These are phyloP conservation scores for Blera fallax DNA, from an alignment of 2,888 invertebrate species.

Conservation along the genomic window DNA sequence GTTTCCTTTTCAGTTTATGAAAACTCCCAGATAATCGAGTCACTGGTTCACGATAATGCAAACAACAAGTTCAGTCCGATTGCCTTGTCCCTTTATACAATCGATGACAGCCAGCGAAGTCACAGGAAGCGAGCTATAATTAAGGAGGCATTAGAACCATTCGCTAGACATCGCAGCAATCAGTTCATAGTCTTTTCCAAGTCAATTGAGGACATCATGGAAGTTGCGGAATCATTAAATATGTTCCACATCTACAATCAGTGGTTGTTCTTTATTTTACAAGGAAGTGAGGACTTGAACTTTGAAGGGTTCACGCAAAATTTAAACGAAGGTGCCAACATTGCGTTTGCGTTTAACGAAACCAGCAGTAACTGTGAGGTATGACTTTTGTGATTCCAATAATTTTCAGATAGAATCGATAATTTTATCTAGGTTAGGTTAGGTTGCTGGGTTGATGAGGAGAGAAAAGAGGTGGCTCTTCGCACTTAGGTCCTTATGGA, in stretches of 20 bases:
- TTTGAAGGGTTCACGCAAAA: slow-evolving; percentile 84
- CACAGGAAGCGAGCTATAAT: slow-evolving; percentile 77
- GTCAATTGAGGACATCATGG: slow-evolving; percentile 84
- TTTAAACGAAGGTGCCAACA: slow-evolving; percentile 90
- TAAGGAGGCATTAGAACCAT: slow-evolving; percentile 75
- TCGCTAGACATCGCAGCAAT: slow-evolving; percentile 75
- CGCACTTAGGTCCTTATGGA: too few relatives aligned
- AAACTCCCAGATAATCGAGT: slow-evolving; percentile 78
- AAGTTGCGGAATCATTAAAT: slow-evolving; percentile 85
- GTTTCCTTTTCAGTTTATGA: slow-evolving; percentile 74
- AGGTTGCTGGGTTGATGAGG: too few relatives aligned
- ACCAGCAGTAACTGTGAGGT: slow-evolving; percentile 85
- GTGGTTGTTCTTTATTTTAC: slow-evolving; percentile 91
- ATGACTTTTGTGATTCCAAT: slow-evolving; percentile 44
- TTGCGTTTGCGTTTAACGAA: slow-evolving; percentile 89
- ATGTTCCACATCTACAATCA: slow-evolving; percentile 89
- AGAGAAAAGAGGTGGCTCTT: too few relatives aligned
- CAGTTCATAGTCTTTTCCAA: slow-evolving; percentile 79
- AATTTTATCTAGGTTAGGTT: too few relatives aligned
- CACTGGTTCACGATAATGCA: slow-evolving; percentile 78
- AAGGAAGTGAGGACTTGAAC: slow-evolving; percentile 82
- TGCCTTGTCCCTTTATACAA: slow-evolving; percentile 78
- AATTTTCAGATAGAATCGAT: too few relatives aligned
- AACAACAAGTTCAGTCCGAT: slow-evolving; percentile 78
- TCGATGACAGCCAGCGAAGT: slow-evolving; percentile 77